phyloP scores from a whole-genome alignment of 2,888 invertebrate genomes.

The Dexiosoma caninum region DNA sequence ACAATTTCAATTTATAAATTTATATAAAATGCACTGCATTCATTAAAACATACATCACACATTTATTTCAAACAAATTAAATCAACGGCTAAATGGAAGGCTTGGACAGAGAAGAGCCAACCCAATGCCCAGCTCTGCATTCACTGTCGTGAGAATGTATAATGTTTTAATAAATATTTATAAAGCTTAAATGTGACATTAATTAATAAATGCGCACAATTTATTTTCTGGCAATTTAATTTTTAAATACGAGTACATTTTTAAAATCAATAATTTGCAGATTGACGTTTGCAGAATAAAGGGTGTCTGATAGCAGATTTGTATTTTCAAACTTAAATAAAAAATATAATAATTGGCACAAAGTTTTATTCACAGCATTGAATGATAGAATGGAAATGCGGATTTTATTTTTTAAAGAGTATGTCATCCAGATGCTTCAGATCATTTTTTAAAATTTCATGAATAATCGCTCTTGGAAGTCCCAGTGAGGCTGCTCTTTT shows the following conservation, averaged over 20 bases:
- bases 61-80: conserved; percentile 7
- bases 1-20: conserved; percentile 16
- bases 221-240: conserved; percentile 12
- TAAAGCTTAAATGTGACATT: conserved; percentile 39
- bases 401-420: too few species aligned
- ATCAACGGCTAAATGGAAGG: neutral
- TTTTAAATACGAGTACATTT: neutral
- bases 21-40: neutral
- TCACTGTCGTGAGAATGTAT: neutral
- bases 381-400: too few species aligned
- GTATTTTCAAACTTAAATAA: too few species aligned
- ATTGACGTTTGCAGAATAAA: too few species aligned
- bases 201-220: conserved; percentile 41
- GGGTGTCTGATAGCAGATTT: too few species aligned
- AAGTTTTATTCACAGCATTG: too few species aligned
- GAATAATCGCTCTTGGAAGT: too few species aligned
- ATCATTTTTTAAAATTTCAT: too few species aligned
- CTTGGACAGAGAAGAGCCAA: neutral
- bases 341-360: too few species aligned
- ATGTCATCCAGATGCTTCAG: too few species aligned
- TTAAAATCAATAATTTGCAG: neutral
- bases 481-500: too few species aligned
- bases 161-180: conserved; percentile 35
- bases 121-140: neutral
- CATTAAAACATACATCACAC: neutral